Evolutionary conservation across 2,113 vertebrate genomes (phyloP).

Genomic region (Fukomys damarensis): DNA sequence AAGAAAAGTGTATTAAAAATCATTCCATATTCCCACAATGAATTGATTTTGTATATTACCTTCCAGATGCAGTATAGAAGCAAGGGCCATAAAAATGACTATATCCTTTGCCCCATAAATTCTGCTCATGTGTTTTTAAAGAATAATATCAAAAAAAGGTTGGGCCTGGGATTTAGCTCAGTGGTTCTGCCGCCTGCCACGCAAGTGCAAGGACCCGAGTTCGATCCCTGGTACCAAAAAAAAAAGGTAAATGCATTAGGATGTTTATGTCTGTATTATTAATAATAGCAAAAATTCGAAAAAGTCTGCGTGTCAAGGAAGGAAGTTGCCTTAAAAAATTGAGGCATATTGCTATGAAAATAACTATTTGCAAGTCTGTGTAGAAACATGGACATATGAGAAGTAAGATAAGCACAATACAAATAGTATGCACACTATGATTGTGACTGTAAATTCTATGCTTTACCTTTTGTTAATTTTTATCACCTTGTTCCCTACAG

Average conservation of each 20-base stretch:
- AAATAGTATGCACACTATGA: not conserved
- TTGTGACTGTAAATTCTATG: constrained; percentile 41
- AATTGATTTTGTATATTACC: not conserved
- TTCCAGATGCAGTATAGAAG: not conserved
- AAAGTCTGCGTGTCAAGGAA: constrained; percentile 41
- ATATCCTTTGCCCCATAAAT: constrained; percentile 19
- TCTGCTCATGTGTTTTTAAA: constrained; percentile 28
- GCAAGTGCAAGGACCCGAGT: no score
- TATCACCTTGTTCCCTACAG: constrained; percentile 59
- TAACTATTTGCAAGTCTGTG: constrained; percentile 37
- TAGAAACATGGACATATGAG: constrained; percentile 1
- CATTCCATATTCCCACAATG: not conserved
- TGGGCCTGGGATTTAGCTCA: no score
- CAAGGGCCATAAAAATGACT: not conserved
- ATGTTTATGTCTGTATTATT: constrained; percentile 57
- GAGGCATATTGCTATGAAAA: not conserved
- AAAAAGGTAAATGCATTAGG: constrained; percentile 54
- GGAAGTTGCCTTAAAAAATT: constrained; percentile 52
- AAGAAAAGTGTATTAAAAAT: not conserved
- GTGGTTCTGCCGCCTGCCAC: no score
- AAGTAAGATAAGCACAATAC: constrained; percentile 19
- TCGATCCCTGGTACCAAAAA: no score
- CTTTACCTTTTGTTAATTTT: constrained; percentile 10
- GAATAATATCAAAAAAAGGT: constrained; percentile 38
- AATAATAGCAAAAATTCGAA: constrained; percentile 41